Evolutionary conservation across 2,888 invertebrate genomes (phyloP), one percentile per base, ranked within the genome.

Genomic region (Eumacrocentrus americanus): DNA sequence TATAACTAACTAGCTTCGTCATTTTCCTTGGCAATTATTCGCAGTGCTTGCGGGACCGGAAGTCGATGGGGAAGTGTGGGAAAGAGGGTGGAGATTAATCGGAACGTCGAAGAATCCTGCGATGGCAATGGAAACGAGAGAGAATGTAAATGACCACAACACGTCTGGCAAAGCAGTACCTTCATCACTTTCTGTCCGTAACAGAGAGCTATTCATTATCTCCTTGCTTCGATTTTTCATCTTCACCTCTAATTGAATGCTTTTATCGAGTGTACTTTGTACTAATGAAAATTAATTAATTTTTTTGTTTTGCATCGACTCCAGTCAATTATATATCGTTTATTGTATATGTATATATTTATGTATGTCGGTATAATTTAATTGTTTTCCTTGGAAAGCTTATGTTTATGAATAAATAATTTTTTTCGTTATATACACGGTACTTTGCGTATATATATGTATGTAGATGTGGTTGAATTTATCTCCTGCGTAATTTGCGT

Each of bases 401-500:
- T 0, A 18, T 14, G 16, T 42, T 18, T 18, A 18, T 2, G 18
- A 3, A 18, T n/a, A 12, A n/a, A n/a, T n/a, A 37, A 5, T 1
- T 18, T 25, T 46, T 12, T 23, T 25, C 46, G 7, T 25, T 18
- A 16, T 29, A 18, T 42, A 9, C 20, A 42, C 14, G 14, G 16
- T 42, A 11, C 4, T 25, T 25, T 46, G 12, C 22, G 12, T n/a
- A n/a, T n/a, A n/a, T n/a, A n/a, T n/a, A n/a, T 1, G 9, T 11
- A 42, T 11, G 2, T 6, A n/a, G 46, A 11, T 7, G 7, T 9
- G n/a, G 46, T 25, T 23, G 7, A 25, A 46, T 46, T 46, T 46
- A 46, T 46, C 46, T 46, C 5, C n/a, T 29, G 23, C 23, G 23
- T 46, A 46, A 25, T 46, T 46, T 46, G n/a, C 12, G 46, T 46